Base-by-base conservation (phyloP, 2,113 vertebrate species). In the Pangasianodon gigas region DNA sequence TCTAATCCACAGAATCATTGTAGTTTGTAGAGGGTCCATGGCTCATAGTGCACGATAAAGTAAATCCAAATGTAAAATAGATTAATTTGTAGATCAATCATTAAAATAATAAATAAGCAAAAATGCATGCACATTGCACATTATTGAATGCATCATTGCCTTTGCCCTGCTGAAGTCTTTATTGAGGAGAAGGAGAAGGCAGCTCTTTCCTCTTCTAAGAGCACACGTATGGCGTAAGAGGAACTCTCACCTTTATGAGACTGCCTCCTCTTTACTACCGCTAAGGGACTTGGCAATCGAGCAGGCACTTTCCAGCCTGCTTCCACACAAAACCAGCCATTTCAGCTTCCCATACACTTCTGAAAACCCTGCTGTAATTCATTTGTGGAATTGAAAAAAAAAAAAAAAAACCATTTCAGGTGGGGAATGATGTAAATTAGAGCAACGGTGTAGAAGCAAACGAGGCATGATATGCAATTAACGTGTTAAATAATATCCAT, bases 231-330 rank as follows among this genome's bases (percentile, higher is more conserved):
- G 86, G 82, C 26, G 60, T 90, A 86, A 90, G 54, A 90, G 51
- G 85, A 86, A 77, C 88, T 84, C 86, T 88, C 83, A 90, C 86
- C 84, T 86, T 84, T 46, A 79, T 83, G 56, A 89, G 80, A 54
- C 85, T 84, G 84, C 80, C 56, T 87, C 77, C 52, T 3, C 60
- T 88, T 88, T 85, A 88, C 83, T 58, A 85, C 86, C 88, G 84
- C 91, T 67, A 56, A 79, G 87, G 89, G 89, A 90, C 89, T 62
- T 74, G 81, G 65, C 88, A 88, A 54, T 86, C 46, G 51, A 85
- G 81, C 75, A 71, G 71, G 54, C 83, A 86, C 75, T 90, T 88
- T 88, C 75, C 60, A 90, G 60, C 32, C 19, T 67, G 67, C 62
- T 87, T 60, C 37, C 77, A 56, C 84, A 90, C 91, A 89, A 69